Base-by-base conservation (phyloP, 2,113 vertebrate genomes). In the Hyperopisus bebe region DNA sequence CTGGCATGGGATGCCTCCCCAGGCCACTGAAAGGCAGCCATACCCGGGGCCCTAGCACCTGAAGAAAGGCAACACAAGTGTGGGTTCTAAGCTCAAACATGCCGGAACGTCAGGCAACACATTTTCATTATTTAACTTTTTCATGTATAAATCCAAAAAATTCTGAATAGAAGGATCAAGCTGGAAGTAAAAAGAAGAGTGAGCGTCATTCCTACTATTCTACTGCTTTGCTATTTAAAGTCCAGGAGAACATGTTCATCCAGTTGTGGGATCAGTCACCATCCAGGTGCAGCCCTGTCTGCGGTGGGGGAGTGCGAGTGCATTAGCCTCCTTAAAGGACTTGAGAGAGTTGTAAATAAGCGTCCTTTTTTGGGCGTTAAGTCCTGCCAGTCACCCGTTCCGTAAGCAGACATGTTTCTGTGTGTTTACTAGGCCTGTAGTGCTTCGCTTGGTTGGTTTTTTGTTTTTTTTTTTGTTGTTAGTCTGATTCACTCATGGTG, bases 131-230 rank as follows among this genome's bases (percentile, higher is more conserved):
- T 80, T 80, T 7, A 91, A 87, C 91, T 91, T 3, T 91, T 92
- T 92, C 13, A 91, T 93, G 91, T 94, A 94, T 91, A 92, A 93
- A 93, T 93, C 95, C 91, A 92, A 92, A 95, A 96, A 94, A 96
- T 95, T 95, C 93, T 95, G 93, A 93, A 92, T 94, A 94, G 94
- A 87, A 92, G 92, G 92, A 92, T 92, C 93, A 90, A 93, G 91
- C 92, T 93, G 91, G 93, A 95, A 94, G 94, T 91, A 91, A 94
- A 95, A 66, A 48, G 88, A 83, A 94, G 91, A 89, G 94, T 90
- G 89, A 93, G 92, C 93, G 91, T 92, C 86, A 87, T 92, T 94
- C 93, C 93, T 93, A 92, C 27, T 50, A 66, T 92, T 62, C 90
- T 82, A 87, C 66, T 42, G 35, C 24, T 48, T 86, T 27, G 62